A percentile compares a stretch with the other conserved stretches of the same genome.
These are phyloP conservation scores for Globodera ellingtonae DNA, from an alignment of 1,140 invertebrate genomes.

Conservation along the genomic window DNA sequence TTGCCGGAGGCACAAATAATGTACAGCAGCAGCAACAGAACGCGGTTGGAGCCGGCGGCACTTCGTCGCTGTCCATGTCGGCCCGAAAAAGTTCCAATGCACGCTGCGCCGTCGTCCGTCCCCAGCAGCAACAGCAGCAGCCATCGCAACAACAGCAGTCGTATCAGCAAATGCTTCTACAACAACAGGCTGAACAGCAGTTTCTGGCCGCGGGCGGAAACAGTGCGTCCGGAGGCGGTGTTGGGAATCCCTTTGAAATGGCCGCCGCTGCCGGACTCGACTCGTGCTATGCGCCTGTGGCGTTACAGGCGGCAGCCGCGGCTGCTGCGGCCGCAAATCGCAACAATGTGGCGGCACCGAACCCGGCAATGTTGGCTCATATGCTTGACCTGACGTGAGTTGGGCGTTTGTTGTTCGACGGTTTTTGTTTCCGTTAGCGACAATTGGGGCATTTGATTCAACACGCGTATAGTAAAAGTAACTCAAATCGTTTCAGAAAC, in stretches of 20 bases:
- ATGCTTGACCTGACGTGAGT: constrained; percentile 29
- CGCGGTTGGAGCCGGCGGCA: neutral
- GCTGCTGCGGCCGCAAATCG: constrained; percentile 20
- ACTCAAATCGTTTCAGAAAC: neutral
- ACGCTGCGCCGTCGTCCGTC: constrained; percentile 25
- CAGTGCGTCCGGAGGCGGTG: neutral
- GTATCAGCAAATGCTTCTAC: constrained; percentile 16
- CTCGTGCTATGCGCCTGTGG: neutral
- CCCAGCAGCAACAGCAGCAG: constrained; percentile 25
- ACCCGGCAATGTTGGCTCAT: constrained; percentile 30
- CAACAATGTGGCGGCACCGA: constrained; percentile 1
- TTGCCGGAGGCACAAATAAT: neutral
- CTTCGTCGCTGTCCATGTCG: neutral
- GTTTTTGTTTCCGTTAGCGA: too few species aligned
- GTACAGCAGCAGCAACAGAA: constrained; percentile 2
- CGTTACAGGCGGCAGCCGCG: neutral
- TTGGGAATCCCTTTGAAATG: constrained; percentile 19
- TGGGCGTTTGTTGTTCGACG: neutral
- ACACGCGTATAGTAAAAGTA: neutral
- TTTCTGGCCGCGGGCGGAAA: constrained; percentile 7
- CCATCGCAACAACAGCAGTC: constrained; percentile 22
- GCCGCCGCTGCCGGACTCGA: constrained; percentile 14
- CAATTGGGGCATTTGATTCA: too few species aligned
- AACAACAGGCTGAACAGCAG: constrained; percentile 20
- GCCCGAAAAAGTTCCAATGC: constrained; percentile 25